These are phyloP conservation scores for Platynereis dumerilii DNA, from an alignment of 2,888 invertebrate species.

Conservation along the genomic window DNA sequence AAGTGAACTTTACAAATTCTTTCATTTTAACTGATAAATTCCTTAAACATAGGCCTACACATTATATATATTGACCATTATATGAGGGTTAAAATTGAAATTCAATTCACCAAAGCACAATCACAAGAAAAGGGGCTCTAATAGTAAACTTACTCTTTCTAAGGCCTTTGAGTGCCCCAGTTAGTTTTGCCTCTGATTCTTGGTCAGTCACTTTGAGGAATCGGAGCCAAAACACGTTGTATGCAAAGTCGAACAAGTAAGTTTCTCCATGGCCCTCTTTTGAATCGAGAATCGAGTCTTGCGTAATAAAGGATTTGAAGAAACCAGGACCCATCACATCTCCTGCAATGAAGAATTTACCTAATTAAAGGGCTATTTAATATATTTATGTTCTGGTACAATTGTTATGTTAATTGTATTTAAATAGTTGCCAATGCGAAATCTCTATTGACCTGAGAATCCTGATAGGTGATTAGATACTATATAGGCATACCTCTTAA, in stretches of 20 bases:
- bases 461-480: no score
- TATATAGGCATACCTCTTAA: no score
- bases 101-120: no score
- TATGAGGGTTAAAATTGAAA: no score
- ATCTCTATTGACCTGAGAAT: no score
- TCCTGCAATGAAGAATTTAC: conserved; percentile 2
- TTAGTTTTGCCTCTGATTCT: conserved; percentile 79
- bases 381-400: background rate
- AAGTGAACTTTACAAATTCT: no score
- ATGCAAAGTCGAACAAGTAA: conserved; percentile 94
- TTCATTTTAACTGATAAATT: no score
- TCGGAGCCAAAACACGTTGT: conserved; percentile 86
- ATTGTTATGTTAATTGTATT: no score
- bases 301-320: background rate
- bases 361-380: background rate
- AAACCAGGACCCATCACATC: conserved; percentile 21
- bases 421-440: no score
- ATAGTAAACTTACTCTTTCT: conserved; percentile 7
- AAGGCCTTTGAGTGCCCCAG: conserved; percentile 67
- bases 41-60: no score
- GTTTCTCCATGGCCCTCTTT: conserved; percentile 77
- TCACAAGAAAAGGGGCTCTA: no score
- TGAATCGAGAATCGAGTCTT: conserved; percentile 34
- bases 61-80: no score
- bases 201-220: conserved; percentile 86